Conservation (phyloP, 2,888 invertebrate species). For the Schizaphis graminum region DNA sequence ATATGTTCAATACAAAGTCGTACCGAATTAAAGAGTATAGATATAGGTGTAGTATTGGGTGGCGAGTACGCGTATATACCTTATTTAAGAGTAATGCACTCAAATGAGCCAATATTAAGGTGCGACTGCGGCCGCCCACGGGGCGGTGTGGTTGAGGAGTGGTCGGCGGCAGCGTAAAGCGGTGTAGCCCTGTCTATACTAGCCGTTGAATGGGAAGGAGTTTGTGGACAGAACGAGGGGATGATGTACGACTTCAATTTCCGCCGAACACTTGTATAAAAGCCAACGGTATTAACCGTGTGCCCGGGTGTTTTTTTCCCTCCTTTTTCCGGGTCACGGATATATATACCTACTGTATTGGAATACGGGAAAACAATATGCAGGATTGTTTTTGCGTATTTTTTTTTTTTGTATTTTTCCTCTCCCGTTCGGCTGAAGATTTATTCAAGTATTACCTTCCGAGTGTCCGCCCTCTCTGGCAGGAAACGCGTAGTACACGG, state of each 20-base stretch:
- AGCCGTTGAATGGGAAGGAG: background rate
- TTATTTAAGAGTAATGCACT: constrained; percentile 54
- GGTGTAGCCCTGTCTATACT: background rate
- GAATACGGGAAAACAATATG: constrained; percentile 52
- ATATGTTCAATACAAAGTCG: background rate
- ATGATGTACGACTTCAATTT: constrained; percentile 65
- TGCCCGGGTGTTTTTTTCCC: constrained; percentile 37
- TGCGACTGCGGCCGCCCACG: background rate
- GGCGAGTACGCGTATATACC: background rate
- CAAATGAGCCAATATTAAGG: constrained; percentile 57
- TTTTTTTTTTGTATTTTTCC: background rate
- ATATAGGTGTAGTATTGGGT: background rate
- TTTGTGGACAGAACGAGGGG: constrained; percentile 38
- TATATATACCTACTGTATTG: constrained; percentile 16
- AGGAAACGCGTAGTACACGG: background rate
- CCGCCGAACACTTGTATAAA: constrained; percentile 63
- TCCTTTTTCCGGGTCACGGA: constrained; percentile 32
- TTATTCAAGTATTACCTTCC: constrained; percentile 62
- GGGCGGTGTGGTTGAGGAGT: background rate
- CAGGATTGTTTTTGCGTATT: constrained; percentile 52
- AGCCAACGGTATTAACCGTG: constrained; percentile 55
- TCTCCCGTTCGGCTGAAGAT: constrained; percentile 35
- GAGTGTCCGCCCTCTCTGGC: constrained; percentile 19
- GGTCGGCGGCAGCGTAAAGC: background rate
- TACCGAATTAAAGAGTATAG: constrained; percentile 32